phyloP scores from a whole-genome alignment of 2,888 invertebrate genomes.

The Congeria kusceri region DNA sequence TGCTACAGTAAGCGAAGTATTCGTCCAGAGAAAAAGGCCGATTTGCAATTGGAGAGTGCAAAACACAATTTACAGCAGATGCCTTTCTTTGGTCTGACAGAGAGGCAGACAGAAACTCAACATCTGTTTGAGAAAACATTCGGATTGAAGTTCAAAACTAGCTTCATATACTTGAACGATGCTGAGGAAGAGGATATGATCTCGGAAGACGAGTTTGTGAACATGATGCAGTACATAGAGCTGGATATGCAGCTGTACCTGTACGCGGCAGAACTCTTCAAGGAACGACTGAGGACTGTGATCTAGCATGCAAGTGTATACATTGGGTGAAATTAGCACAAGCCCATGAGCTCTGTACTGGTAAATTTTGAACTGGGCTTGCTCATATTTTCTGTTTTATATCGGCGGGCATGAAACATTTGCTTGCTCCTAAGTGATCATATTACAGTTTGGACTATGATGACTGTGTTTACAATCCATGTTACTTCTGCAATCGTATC shows the following conservation, averaged over 20 bases:
- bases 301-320: too few species aligned
- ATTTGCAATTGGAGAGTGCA: conserved; percentile 46
- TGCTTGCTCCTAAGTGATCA: too few species aligned
- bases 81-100: conserved; percentile 55
- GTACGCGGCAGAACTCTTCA: conserved; percentile 51
- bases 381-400: too few species aligned
- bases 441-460: too few species aligned
- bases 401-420: too few species aligned
- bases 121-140: conserved; percentile 58
- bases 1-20: conserved; percentile 50
- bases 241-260: conserved; percentile 57
- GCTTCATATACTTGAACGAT: conserved; percentile 35
- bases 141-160: conserved; percentile 43
- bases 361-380: too few species aligned
- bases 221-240: conserved; percentile 54
- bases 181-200: conserved; percentile 36
- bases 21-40: not conserved
- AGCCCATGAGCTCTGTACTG: too few species aligned
- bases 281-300: conserved; percentile 15
- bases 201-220: conserved; percentile 48
- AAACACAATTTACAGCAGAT: conserved; percentile 44
- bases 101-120: conserved; percentile 44
- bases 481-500: too few species aligned
- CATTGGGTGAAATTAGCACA: too few species aligned
- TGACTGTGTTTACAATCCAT: too few species aligned